phyloP scores from a whole-genome alignment of 2,113 vertebrate species.

The Eulacestoma nigropectus region DNA sequence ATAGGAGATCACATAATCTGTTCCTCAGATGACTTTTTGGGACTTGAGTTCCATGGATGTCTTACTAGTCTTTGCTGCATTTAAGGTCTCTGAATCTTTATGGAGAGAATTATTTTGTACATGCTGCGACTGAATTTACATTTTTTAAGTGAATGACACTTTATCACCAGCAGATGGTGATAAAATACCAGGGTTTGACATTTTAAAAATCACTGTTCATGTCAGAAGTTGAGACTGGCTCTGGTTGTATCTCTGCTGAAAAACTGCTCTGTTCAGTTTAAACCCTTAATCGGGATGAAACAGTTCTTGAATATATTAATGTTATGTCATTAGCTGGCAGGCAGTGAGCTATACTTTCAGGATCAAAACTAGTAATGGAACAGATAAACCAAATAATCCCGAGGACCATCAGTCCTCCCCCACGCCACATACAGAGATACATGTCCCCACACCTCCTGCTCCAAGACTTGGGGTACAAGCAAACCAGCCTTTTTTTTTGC shows the following conservation, averaged over 20 bases:
- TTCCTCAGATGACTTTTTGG: background rate
- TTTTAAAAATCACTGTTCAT: rapidly evolving
- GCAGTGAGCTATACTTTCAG: background rate
- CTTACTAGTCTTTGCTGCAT: background rate
- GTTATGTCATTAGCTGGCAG: background rate
- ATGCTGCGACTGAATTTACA: background rate
- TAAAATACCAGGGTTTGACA: background rate
- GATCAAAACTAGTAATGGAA: background rate
- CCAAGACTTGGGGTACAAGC: background rate
- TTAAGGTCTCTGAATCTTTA: background rate
- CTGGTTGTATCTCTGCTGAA: background rate
- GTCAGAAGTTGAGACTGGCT: background rate
- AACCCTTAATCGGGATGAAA: background rate
- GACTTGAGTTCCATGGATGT: background rate
- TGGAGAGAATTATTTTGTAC: background rate
- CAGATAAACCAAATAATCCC: background rate
- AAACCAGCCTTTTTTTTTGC: background rate
- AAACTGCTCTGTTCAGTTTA: background rate
- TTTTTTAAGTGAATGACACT: background rate
- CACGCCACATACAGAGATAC: too few species aligned
- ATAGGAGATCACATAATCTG: background rate
- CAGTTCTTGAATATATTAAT: background rate
- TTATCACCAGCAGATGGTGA: constrained; percentile 48
- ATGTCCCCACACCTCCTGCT: rapidly evolving
- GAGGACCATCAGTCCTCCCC: background rate